A percentile compares a stretch with the other conserved stretches of the same genome.
Conservation (phyloP, 2,797 vertebrate genomes). For the Lutjanus argentimaculatus region DNA sequence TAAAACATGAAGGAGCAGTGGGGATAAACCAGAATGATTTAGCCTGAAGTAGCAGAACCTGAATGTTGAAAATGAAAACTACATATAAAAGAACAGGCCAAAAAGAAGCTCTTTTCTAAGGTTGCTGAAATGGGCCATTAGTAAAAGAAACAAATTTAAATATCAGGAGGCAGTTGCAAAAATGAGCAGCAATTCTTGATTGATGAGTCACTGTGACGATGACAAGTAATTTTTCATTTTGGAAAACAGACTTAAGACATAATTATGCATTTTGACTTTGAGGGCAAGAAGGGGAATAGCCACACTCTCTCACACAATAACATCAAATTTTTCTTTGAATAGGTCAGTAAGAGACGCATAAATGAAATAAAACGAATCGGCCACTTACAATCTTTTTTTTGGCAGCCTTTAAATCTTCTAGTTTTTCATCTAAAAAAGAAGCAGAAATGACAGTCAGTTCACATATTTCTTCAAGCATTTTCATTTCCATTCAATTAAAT, state of each 20-base stretch:
- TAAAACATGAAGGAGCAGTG: not conserved
- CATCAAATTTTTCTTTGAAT: not conserved
- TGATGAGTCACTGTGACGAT: not conserved
- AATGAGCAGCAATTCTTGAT: not conserved
- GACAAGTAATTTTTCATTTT: not conserved
- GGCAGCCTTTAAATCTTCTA: constrained; percentile 92
- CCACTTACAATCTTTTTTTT: constrained; percentile 97
- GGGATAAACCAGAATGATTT: not conserved
- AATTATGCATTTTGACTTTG: not conserved
- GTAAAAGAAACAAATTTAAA: not conserved
- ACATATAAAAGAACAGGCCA: not conserved
- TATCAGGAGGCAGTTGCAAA: not conserved
- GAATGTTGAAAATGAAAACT: not conserved
- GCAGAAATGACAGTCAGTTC: not conserved
- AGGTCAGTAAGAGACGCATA: not conserved
- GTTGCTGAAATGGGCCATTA: not conserved
- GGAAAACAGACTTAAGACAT: not conserved
- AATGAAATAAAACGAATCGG: not conserved
- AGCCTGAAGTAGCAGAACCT: not conserved
- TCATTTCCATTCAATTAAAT: not conserved
- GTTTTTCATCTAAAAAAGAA: constrained; percentile 89
- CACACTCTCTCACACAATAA: not conserved
- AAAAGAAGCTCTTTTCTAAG: not conserved
- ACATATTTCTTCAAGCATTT: not conserved
- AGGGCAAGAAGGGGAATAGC: not conserved